Conservation (phyloP, 2,797 vertebrate species). For the Xerus rutilus region DNA sequence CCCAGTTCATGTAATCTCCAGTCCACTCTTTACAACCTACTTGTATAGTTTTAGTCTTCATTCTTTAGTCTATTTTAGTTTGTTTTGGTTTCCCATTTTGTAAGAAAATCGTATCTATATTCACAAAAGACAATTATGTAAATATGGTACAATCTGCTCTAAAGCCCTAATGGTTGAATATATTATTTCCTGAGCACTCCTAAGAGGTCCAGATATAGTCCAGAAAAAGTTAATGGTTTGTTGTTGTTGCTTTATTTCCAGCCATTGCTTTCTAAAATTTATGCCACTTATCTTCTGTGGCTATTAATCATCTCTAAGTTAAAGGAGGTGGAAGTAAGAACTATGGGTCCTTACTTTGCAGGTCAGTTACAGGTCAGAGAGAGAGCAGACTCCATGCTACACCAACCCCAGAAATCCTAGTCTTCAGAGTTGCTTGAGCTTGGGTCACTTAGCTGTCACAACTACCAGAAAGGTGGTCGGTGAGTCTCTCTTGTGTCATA, state of each 20-base stretch:
- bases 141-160: background rate
- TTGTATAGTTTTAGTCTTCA: background rate
- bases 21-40: background rate
- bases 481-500: background rate
- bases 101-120: constrained; percentile 1
- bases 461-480: background rate
- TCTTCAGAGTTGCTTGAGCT: background rate
- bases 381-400: background rate
- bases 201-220: background rate
- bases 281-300: background rate
- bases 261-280: background rate
- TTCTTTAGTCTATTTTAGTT: background rate
- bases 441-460: background rate
- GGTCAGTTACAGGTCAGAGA: background rate
- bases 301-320: constrained; percentile 5
- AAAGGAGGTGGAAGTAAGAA: background rate
- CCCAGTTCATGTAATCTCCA: background rate
- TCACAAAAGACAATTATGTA: background rate
- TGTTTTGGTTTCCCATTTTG: constrained; percentile 29
- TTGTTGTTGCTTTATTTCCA: background rate
- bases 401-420: background rate
- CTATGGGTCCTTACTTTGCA: too few species aligned
- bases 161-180: background rate
- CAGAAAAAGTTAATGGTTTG: background rate
- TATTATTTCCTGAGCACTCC: background rate